These are phyloP conservation scores for Lepisosteus oculatus DNA, from an alignment of 2,113 vertebrate species.

Conservation along the genomic window DNA sequence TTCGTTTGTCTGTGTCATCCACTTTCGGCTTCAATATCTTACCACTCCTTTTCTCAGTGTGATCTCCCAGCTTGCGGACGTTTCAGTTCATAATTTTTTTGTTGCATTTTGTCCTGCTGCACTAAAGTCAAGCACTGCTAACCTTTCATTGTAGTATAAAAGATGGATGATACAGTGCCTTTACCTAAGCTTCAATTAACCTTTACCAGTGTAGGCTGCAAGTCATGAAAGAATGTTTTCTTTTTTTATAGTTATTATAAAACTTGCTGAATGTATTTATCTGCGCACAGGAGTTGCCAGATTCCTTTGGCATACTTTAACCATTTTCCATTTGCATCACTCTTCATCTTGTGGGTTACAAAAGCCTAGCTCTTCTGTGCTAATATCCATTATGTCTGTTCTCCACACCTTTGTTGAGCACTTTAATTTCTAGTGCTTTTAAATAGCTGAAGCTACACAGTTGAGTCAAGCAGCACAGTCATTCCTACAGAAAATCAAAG, in stretches of 20 bases:
- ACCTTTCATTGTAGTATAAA: too few relatives aligned
- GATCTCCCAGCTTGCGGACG: not conserved
- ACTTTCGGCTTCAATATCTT: not conserved
- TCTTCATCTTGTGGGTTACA: slow-evolving; percentile 5
- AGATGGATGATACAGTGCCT: too few relatives aligned
- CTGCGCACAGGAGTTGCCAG: not conserved
- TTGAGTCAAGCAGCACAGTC: not conserved
- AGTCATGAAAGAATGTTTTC: too few relatives aligned
- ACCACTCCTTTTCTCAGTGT: too few relatives aligned
- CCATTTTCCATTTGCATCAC: slow-evolving; percentile 12
- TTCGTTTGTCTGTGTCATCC: slow-evolving; percentile 51
- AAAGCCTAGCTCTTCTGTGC: not conserved
- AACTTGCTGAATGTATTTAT: not conserved
- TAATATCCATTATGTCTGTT: not conserved
- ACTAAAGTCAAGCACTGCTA: too few relatives aligned
- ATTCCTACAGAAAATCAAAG: not conserved
- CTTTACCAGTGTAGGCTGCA: too few relatives aligned
- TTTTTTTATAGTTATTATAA: too few relatives aligned
- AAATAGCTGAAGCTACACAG: not conserved
- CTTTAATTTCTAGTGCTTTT: slow-evolving; percentile 17
- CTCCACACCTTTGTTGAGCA: slow-evolving; percentile 1
- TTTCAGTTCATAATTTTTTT: not conserved
- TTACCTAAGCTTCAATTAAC: too few relatives aligned
- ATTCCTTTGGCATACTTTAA: not conserved
- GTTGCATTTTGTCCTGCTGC: too few relatives aligned